Evolutionary conservation across 2,113 vertebrate genomes (phyloP).

Genomic region (Ascaphus truei): DNA sequence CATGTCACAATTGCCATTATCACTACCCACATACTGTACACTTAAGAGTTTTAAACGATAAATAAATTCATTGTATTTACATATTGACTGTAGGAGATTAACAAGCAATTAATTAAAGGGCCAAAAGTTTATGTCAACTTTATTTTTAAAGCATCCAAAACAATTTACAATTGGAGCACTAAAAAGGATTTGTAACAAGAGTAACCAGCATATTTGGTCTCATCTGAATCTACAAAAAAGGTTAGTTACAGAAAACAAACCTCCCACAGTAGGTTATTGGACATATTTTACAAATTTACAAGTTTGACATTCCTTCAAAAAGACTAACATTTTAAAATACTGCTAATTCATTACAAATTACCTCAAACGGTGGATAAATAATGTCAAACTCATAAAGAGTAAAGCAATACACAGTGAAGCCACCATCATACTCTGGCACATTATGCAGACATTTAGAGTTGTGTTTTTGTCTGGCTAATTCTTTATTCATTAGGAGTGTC

Average conservation of each 20-base stretch:
- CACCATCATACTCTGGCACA: neutral
- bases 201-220: neutral
- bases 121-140: neutral
- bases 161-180: neutral
- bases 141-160: neutral
- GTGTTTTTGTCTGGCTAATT: no score
- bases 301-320: no score
- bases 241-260: neutral
- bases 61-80: conserved; percentile 15
- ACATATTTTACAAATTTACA: no score
- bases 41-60: neutral
- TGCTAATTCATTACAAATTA: neutral
- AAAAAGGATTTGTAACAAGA: neutral
- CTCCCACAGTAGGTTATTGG: no score
- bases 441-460: no score
- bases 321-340: neutral
- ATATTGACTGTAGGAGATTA: conserved; percentile 8
- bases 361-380: neutral
- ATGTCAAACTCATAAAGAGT: neutral
- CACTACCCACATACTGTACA: no score
- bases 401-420: neutral
- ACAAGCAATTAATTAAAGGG: neutral
- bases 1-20: no score
- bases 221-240: neutral
- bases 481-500: no score